Percentiles rank a stretch among this genome's conserved stretches.
Evolutionary conservation across 2,888 invertebrate genomes (phyloP).

Genomic region (Heliothis peltigera): DNA sequence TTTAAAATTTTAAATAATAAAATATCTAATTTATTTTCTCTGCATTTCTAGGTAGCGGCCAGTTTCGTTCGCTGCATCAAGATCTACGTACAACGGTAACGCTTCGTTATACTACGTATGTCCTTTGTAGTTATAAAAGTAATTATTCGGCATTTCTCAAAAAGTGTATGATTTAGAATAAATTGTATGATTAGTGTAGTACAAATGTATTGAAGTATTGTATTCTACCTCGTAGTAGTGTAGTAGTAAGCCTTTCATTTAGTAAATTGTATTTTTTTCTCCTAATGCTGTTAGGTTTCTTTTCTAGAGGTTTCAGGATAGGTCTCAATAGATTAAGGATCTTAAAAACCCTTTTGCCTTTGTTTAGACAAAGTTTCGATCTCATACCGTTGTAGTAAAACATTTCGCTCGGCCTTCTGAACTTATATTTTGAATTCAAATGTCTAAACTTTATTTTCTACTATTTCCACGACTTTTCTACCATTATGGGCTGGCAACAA

Average conservation of each 20-base stretch:
- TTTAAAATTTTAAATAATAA: not conserved
- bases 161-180: constrained; percentile 49
- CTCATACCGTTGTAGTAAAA: constrained; percentile 11
- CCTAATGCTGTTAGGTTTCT: not conserved
- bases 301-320: not conserved
- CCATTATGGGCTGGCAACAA: not conserved
- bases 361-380: constrained; percentile 21
- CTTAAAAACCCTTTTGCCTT: not conserved
- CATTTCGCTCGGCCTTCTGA: not conserved
- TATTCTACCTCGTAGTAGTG: constrained; percentile 59
- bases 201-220: constrained; percentile 60
- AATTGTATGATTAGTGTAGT: constrained; percentile 43
- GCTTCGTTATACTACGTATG: constrained; percentile 29
- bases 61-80: constrained; percentile 13
- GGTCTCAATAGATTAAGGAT: not conserved
- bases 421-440: not conserved
- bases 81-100: constrained; percentile 26
- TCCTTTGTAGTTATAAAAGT: constrained; percentile 29
- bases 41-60: constrained; percentile 50
- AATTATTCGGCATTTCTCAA: constrained; percentile 56
- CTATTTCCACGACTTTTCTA: not conserved
- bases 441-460: not conserved
- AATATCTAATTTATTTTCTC: constrained; percentile 4
- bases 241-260: constrained; percentile 31
- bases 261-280: constrained; percentile 33